Evolutionary conservation across 2,113 vertebrate species (phyloP), one percentile per base, ranked within the genome.

Genomic region (Hepsetus odoe): DNA sequence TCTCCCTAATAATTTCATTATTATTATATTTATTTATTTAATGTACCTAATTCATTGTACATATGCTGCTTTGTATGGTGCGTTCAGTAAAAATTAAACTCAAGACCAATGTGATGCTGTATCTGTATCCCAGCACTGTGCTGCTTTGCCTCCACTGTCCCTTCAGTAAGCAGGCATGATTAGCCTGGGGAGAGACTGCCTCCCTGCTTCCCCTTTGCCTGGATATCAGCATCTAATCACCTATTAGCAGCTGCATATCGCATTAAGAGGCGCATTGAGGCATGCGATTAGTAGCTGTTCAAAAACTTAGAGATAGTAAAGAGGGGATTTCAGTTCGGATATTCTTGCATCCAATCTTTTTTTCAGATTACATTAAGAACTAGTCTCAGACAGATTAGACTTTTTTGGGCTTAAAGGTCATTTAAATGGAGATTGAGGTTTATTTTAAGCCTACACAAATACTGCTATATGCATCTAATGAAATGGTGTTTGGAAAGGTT

Each of bases 221-320:
- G 55, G 33, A 74, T 62, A 79, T 85, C 33, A 67, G 26, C 62
- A 56, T 80, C 68, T 82, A 77, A 85, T 79, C 80, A 85, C 67
- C 76, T 82, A 77, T 82, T 82, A 85, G 83, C 40, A 65, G 42
- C 40, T 75, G 62, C 42, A 76, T 65, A 77, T 70, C 69, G 72
- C 64, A 74, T 80, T 80, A 80, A 80, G 55, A 38, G 64, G 58
- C 14, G 32, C 32, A 53, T 55, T 65, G 55, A 77, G 74, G 75
- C 76, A 0, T 51, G 55, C 30, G 35, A 56, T 51, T 78, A 78
- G 51, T 56, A 78, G 76, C 66, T 71, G 55, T 28, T 58, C 26
- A 51, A 71, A 78, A 61, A 61, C 40, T 40, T 62, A 78, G 67
- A 62, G 56, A 51, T 51, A 38, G 28, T 46, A 69, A 53, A 69